Evolutionary conservation across 2,113 vertebrate genomes (phyloP), one percentile per base, ranked within the genome.

Genomic region (Hippocampus comes): DNA sequence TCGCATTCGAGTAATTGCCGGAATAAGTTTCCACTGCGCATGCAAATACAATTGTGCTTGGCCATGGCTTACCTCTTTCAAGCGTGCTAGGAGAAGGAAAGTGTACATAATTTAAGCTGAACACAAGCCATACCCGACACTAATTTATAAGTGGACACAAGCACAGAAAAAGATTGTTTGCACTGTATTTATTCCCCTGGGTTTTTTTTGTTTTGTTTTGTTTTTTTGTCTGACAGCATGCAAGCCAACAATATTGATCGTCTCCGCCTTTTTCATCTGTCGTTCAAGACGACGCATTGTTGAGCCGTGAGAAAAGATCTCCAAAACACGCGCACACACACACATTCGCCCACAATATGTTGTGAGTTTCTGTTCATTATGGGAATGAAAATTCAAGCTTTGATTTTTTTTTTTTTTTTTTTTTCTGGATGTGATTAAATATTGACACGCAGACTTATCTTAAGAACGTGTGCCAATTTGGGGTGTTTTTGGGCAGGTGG

Each of bases 371-470:
- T 51, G 17, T 51, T 34, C 38, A 34, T 61, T 34, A 61, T 74
- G 76, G 79, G 76, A 69, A 59, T 65, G 73, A 66, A 68, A 75
- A 72, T 67, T 72, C 71, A 73, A 77, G 53, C 72, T 30, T 66
- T 63, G 65, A 38, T 70, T 71, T 71, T 68, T 64, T 34, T 34
- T 70, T 71, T 34, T 70, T 71, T 34, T 34, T 34, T 34, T 34
- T 34, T 6, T 34, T 34, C 76, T 84, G 81, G 18, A 89, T 88
- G 15, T 61, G 14, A 61, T 61, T 12, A 34, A 61, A 34, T 12
- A 59, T 59, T 59, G 23, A 23, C 7, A 23, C 27, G 20, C 27
- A 34, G 27, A 27, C 59, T 60, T 7, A 61, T 4, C 59, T 17
- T 61, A 34, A 61, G 59, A 60, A 60, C 11, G 9, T 30, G 59